phyloP scores from a whole-genome alignment of 1,140 invertebrate species.

The Tetramorium parvispinum region DNA sequence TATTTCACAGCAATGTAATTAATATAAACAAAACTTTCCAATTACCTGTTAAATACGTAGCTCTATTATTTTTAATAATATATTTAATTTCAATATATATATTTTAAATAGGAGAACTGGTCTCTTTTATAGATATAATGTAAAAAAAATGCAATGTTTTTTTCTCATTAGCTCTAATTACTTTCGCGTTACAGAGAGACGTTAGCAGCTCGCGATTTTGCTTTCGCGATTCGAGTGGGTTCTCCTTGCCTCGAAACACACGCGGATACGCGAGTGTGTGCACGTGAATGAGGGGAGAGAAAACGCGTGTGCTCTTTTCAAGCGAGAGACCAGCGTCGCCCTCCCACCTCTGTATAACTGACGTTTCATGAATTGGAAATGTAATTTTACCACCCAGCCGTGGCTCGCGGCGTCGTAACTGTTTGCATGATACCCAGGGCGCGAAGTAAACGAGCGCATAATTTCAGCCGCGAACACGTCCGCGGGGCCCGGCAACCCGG shows the following conservation, averaged over 20 bases:
- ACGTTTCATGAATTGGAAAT: constrained; percentile 85
- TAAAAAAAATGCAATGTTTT: neutral
- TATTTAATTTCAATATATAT: neutral
- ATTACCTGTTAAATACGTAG: neutral
- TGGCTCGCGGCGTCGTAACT: constrained; percentile 80
- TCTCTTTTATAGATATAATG: neutral
- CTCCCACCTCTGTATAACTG: constrained; percentile 79
- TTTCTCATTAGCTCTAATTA: neutral
- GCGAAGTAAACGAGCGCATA: constrained; percentile 84
- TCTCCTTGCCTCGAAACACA: constrained; percentile 42
- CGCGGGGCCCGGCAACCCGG: constrained; percentile 64
- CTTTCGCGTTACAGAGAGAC: neutral
- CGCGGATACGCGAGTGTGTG: neutral
- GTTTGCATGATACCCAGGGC: constrained; percentile 82
- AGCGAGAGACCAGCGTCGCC: constrained; percentile 60
- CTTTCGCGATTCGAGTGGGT: constrained; percentile 44
- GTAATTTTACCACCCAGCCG: constrained; percentile 82
- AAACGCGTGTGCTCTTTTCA: constrained; percentile 57
- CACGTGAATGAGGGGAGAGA: neutral
- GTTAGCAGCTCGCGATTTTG: neutral
- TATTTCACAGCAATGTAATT: neutral
- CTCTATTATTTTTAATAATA: neutral
- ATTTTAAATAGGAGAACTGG: neutral
- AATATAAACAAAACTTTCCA: neutral
- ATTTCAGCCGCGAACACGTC: constrained; percentile 76